These are phyloP conservation scores for Pseudopleuronectes americanus DNA, from an alignment of 2,797 vertebrate species.

Conservation along the genomic window DNA sequence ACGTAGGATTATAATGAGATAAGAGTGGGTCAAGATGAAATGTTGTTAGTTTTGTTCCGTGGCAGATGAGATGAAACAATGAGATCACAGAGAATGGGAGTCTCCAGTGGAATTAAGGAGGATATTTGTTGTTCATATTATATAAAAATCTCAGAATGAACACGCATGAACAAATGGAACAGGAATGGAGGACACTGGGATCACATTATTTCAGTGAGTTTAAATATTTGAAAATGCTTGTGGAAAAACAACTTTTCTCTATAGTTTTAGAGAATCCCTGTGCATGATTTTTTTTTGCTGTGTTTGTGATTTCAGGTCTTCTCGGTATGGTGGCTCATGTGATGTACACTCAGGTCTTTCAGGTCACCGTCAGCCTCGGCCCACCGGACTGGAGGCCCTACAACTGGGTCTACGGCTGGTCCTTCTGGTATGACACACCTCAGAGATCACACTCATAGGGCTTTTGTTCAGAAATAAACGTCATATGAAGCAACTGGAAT, in stretches of 20 bases:
- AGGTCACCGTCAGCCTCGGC: conserved; percentile 90
- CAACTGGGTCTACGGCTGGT: conserved; percentile 93
- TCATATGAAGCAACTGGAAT: not conserved
- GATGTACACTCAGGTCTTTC: conserved; percentile 94
- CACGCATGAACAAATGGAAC: not conserved
- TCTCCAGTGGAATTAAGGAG: not conserved
- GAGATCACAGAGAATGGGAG: too few relatives aligned
- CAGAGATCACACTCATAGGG: not conserved
- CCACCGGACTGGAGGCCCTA: conserved; percentile 92
- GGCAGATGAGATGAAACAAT: conserved; percentile 2
- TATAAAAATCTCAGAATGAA: not conserved
- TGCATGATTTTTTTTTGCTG: too few relatives aligned
- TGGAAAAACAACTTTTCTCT: too few relatives aligned
- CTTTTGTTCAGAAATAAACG: not conserved
- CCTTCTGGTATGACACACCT: conserved; percentile 86
- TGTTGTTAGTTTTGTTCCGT: not conserved
- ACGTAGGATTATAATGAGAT: too few relatives aligned
- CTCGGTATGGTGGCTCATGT: conserved; percentile 94
- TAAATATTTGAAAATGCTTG: too few relatives aligned
- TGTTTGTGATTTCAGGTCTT: conserved; percentile 84
- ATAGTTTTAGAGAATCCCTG: not conserved
- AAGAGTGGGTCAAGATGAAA: not conserved
- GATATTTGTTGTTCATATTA: conserved; percentile 6
- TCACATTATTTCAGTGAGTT: not conserved
- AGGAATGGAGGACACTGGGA: not conserved